Evolutionary conservation across 2,888 invertebrate genomes (phyloP).

Genomic region (Cataglyphis altisquamis): DNA sequence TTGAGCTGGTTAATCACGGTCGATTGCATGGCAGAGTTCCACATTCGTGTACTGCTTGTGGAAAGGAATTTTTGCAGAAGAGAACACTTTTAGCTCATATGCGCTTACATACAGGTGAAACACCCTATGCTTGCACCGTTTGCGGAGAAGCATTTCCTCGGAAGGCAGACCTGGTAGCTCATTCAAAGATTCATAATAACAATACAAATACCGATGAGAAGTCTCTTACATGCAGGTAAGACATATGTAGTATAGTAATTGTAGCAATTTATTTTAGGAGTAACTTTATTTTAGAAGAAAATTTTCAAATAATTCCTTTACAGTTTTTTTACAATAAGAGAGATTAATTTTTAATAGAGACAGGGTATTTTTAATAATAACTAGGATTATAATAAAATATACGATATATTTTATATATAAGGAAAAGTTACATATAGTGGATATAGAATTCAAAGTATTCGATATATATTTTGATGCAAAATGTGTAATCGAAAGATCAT

Average conservation of each 20-base stretch:
- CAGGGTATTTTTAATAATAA: neutral
- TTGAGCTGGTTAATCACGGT: slow-evolving; percentile 94
- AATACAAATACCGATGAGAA: slow-evolving; percentile 86
- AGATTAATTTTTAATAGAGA: neutral
- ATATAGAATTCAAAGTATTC: neutral
- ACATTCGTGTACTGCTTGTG: slow-evolving; percentile 93
- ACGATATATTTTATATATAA: neutral
- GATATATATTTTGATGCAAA: neutral
- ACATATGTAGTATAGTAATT: neutral
- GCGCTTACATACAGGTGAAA: slow-evolving; percentile 92
- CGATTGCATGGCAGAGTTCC: slow-evolving; percentile 93
- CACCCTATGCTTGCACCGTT: slow-evolving; percentile 91
- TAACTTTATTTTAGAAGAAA: neutral
- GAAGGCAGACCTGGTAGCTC: slow-evolving; percentile 90
- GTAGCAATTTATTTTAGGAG: neutral
- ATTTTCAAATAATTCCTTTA: neutral
- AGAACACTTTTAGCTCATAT: slow-evolving; percentile 93
- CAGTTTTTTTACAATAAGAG: neutral
- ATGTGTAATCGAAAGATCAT: neutral
- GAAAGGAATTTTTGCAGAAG: slow-evolving; percentile 95
- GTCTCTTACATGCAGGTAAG: slow-evolving; percentile 86
- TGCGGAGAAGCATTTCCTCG: slow-evolving; percentile 93
- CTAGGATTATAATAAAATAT: neutral
- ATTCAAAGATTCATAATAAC: slow-evolving; percentile 87
- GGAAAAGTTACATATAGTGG: neutral